Conservation (phyloP, 2,797 vertebrate genomes). For the Brachyrhaphis roseni region DNA sequence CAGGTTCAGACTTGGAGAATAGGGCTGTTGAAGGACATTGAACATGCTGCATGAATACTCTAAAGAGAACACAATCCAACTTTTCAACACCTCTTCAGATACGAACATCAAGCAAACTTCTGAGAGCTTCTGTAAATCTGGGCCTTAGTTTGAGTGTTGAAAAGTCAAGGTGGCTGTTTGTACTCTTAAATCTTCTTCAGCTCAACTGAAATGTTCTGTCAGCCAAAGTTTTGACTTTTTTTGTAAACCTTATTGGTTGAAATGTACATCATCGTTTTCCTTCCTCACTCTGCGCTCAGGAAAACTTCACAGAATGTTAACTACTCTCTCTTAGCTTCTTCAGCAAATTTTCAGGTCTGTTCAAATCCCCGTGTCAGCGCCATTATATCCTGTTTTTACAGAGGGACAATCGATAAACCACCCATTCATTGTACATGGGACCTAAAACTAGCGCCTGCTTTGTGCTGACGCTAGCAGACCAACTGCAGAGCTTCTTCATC, state of each 20-base stretch:
- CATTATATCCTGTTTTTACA: constrained; percentile 13
- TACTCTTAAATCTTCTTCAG: not conserved
- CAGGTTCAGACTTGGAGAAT: not conserved
- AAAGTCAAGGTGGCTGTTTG: not conserved
- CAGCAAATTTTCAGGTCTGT: not conserved
- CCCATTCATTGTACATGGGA: not conserved
- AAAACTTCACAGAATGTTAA: constrained; percentile 2
- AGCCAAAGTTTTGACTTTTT: not conserved
- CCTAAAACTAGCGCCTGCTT: constrained; percentile 2
- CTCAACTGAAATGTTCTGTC: not conserved
- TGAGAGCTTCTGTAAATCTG: not conserved
- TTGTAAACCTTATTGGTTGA: not conserved
- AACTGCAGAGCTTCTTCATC: not conserved
- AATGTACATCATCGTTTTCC: not conserved
- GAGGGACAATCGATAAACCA: constrained; percentile 4
- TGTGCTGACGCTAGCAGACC: constrained; percentile 7
- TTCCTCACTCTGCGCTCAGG: not conserved
- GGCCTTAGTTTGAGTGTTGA: not conserved
- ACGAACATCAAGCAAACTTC: not conserved
- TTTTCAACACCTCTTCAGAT: not conserved
- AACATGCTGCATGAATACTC: not conserved
- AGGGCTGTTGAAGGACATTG: not conserved
- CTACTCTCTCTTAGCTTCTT: not conserved
- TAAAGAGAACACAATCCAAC: not conserved
- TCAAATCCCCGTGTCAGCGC: constrained; percentile 9